phyloP scores from a whole-genome alignment of 2,797 vertebrate species.

The Phoebastria nigripes region DNA sequence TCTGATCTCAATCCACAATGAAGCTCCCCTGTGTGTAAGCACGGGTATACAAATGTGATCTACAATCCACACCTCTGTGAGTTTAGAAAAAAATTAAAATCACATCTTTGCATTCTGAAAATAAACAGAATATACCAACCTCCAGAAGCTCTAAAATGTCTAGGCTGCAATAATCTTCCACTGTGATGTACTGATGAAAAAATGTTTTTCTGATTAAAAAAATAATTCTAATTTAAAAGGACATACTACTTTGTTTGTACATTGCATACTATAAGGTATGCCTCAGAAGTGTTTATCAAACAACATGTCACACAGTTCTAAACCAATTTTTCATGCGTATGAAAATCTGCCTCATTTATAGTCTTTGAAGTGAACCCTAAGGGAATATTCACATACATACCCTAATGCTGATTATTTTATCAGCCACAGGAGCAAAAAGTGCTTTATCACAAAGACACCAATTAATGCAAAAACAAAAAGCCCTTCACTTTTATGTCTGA shows the following conservation, averaged over 20 bases:
- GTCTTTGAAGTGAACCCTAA: constrained; percentile 60
- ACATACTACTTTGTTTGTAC: not conserved
- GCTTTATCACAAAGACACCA: constrained; percentile 63
- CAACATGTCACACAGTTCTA: constrained; percentile 31
- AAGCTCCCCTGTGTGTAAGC: not conserved
- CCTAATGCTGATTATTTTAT: constrained; percentile 56
- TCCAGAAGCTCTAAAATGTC: not conserved
- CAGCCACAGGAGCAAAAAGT: constrained; percentile 41
- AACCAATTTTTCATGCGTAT: constrained; percentile 34
- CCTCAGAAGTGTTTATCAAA: constrained; percentile 58
- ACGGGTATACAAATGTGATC: not conserved
- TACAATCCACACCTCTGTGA: not conserved
- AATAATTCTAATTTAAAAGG: not conserved
- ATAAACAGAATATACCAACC: not conserved
- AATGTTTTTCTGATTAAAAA: not conserved
- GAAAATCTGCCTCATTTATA: constrained; percentile 56
- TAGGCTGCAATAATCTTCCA: not conserved
- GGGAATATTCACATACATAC: constrained; percentile 44
- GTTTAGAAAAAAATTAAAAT: not conserved
- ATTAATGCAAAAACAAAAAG: constrained; percentile 64
- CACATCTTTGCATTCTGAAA: not conserved
- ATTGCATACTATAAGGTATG: not conserved
- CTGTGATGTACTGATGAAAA: not conserved
- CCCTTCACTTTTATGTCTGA: constrained; percentile 57
- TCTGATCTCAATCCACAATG: not conserved